A percentile compares a stretch with the other conserved stretches of the same genome.
Conservation (phyloP, 2,888 invertebrate genomes). For the Aphodius granarius region DNA sequence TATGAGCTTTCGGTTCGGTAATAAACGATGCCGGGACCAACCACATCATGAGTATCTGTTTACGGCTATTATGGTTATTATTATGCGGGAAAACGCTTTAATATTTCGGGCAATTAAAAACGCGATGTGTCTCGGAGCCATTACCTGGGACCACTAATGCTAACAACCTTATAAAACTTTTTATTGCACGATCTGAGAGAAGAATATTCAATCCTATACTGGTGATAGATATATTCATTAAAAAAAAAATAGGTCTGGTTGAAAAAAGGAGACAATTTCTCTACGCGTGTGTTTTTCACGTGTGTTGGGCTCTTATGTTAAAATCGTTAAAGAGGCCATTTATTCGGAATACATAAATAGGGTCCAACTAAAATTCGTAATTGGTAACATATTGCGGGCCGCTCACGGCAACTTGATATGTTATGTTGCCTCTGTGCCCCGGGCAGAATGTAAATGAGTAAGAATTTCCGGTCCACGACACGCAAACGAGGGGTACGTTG, state of each 20-base stretch:
- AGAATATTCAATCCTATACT: background rate
- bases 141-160: constrained; percentile 18
- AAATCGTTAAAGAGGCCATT: constrained; percentile 7
- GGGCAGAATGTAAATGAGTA: constrained; percentile 32
- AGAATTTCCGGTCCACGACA: constrained; percentile 33
- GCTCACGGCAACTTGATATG: background rate
- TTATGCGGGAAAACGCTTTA: constrained; percentile 17
- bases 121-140: constrained; percentile 20
- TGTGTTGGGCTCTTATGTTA: background rate
- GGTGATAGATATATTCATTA: background rate
- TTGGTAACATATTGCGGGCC: constrained; percentile 13
- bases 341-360: constrained; percentile 2
- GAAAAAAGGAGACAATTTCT: background rate
- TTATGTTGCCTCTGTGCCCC: constrained; percentile 1
- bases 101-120: constrained; percentile 25
- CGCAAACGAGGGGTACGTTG: constrained; percentile 5
- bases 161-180: constrained; percentile 28
- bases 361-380: constrained; percentile 10
- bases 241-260: too few species aligned
- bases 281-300: background rate
- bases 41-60: background rate
- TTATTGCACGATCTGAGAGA: constrained; percentile 25
- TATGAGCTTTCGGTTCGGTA: constrained; percentile 12
- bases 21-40: constrained; percentile 13
- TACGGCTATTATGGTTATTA: constrained; percentile 20